Conservation (phyloP, 2,113 vertebrate genomes). For the Dolichallabes microphthalmus region DNA sequence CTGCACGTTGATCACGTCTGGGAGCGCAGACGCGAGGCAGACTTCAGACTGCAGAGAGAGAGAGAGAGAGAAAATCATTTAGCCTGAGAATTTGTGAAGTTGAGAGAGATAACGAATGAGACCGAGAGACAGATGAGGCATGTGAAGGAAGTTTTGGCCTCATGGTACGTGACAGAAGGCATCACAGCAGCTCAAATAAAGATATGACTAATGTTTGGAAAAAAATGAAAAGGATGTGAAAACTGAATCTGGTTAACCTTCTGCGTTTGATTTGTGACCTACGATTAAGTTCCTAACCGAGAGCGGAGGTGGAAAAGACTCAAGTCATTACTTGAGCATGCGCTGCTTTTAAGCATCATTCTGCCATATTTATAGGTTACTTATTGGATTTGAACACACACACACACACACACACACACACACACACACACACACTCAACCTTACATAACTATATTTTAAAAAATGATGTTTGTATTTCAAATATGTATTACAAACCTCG, state of each 20-base stretch:
- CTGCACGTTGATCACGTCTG: slow-evolving; percentile 35
- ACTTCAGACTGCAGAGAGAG: not conserved
- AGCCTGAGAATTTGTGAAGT: not conserved
- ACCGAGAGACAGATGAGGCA: not conserved
- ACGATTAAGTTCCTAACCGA: not conserved
- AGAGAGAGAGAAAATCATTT: not conserved
- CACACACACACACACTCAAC: too few relatives aligned
- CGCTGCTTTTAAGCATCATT: not conserved
- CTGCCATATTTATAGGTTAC: not conserved
- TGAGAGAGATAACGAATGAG: not conserved
- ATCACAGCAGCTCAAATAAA: not conserved
- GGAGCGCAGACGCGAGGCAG: not conserved
- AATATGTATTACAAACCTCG: not conserved
- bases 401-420: too few relatives aligned
- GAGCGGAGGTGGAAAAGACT: not conserved
- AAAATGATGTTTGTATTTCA: not conserved
- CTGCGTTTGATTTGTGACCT: not conserved
- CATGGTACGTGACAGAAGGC: slow-evolving; percentile 35
- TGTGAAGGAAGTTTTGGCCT: slow-evolving; percentile 22
- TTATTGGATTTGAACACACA: not conserved
- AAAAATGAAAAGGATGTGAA: not conserved
- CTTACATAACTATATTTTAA: not conserved
- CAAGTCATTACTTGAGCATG: not conserved
- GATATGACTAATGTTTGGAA: slow-evolving; percentile 4
- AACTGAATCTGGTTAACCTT: slow-evolving; percentile 9